Conservation (phyloP, 2,113 vertebrate species). For the Macaca nemestrina region DNA sequence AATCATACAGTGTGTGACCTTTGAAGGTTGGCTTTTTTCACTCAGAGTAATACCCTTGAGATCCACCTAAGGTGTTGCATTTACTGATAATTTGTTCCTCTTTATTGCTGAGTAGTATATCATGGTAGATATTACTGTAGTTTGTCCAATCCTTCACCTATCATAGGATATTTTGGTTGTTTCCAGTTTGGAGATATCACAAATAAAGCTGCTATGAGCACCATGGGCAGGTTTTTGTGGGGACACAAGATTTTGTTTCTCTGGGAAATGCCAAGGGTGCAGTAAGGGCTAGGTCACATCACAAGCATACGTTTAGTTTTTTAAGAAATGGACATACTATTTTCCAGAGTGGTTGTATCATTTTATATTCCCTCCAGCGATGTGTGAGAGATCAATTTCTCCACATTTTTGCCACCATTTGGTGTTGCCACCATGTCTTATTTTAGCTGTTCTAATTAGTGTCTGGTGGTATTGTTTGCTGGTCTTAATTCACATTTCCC, state of each 20-base stretch:
- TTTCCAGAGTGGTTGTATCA: neutral
- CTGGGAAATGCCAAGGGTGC: neutral
- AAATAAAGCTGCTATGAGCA: neutral
- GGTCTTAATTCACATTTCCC: neutral
- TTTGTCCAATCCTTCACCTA: conserved; percentile 17
- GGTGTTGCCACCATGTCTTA: neutral
- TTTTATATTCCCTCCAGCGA: neutral
- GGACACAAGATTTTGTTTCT: neutral
- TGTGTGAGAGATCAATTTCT: neutral
- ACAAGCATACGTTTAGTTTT: neutral
- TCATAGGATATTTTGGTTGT: neutral
- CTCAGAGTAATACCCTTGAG: neutral
- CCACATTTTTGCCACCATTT: neutral
- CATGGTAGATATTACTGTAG: neutral
- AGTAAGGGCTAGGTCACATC: neutral
- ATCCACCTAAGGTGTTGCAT: neutral
- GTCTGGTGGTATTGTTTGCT: neutral
- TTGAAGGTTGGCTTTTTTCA: neutral
- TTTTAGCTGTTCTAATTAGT: neutral
- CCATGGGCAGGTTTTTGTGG: neutral
- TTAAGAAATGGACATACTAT: neutral
- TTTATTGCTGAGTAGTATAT: neutral
- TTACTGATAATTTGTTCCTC: neutral
- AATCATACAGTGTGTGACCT: neutral
- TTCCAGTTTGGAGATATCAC: neutral